A percentile compares a stretch with the other conserved stretches of the same genome.
Conservation (phyloP, 2,113 vertebrate genomes). For the Ovis aries region DNA sequence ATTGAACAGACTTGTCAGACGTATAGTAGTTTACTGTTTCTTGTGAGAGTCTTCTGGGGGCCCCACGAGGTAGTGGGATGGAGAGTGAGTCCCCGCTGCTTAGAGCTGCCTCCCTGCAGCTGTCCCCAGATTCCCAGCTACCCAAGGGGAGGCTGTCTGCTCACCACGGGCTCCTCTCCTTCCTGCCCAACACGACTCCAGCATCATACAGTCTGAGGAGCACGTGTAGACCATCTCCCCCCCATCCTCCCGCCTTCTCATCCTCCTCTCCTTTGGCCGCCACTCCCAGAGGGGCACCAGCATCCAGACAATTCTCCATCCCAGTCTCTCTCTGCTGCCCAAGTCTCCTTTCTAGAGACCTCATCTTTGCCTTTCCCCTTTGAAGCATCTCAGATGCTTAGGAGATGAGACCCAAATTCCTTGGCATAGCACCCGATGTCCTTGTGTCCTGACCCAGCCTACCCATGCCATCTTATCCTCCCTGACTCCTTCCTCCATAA, state of each 20-base stretch:
- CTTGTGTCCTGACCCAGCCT: neutral
- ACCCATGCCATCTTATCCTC: neutral
- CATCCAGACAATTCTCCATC: neutral
- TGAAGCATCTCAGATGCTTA: neutral
- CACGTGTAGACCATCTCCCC: neutral
- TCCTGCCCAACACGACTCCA: too few species aligned
- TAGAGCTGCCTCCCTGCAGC: neutral
- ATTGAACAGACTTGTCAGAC: neutral
- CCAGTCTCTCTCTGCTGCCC: neutral
- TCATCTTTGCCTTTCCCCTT: neutral
- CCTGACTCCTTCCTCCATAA: too few species aligned
- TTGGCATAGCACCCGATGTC: neutral
- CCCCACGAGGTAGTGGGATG: neutral
- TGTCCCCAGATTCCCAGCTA: neutral
- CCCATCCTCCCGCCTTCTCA: accelerated
- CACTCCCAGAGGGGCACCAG: neutral
- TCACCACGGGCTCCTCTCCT: neutral
- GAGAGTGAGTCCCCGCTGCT: neutral
- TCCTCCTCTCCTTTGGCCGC: neutral
- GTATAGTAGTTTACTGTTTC: neutral
- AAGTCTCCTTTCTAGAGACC: neutral
- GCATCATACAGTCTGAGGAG: neutral
- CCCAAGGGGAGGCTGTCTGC: neutral
- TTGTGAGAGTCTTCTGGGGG: neutral
- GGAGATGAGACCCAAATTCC: neutral